Percentiles rank a stretch among this genome's conserved stretches.
phyloP scores from a whole-genome alignment of 2,888 invertebrate genomes.

The Endotricha flammealis region DNA sequence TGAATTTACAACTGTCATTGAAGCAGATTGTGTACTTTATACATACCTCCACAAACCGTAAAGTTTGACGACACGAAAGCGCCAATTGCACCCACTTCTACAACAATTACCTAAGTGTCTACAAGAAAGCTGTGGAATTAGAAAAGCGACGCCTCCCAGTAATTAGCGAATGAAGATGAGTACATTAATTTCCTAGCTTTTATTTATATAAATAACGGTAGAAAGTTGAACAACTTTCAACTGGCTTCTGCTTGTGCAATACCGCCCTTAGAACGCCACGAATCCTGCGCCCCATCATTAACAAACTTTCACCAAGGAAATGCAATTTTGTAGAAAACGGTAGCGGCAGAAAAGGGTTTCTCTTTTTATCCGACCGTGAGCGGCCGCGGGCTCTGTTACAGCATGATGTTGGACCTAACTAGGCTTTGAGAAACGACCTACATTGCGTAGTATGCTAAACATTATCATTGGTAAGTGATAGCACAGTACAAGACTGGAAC shows the following conservation, averaged over 20 bases:
- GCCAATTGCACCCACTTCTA: slow-evolving; percentile 13
- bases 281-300: slow-evolving; percentile 67
- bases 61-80: background rate
- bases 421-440: slow-evolving; percentile 53
- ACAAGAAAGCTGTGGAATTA: slow-evolving; percentile 30
- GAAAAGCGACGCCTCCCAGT: slow-evolving; percentile 27
- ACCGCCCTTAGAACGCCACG: slow-evolving; percentile 53
- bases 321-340: slow-evolving; percentile 76
- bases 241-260: slow-evolving; percentile 43
- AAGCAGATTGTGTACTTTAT: too few species aligned
- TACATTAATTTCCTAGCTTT: slow-evolving; percentile 30
- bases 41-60: background rate
- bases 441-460: slow-evolving; percentile 44
- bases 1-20: too few species aligned
- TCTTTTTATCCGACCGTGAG: slow-evolving; percentile 66
- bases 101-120: slow-evolving; percentile 19
- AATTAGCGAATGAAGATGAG: slow-evolving; percentile 40
- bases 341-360: slow-evolving; percentile 66
- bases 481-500: too few species aligned
- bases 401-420: slow-evolving; percentile 52
- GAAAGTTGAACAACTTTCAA: slow-evolving; percentile 37
- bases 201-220: slow-evolving; percentile 42
- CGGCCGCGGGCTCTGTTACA: slow-evolving; percentile 56
- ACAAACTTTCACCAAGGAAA: slow-evolving; percentile 72
- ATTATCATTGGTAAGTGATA: slow-evolving; percentile 18